Evolutionary conservation across 2,888 invertebrate genomes (phyloP), one percentile per base, ranked within the genome.

Genomic region (Chouioia cunea): DNA sequence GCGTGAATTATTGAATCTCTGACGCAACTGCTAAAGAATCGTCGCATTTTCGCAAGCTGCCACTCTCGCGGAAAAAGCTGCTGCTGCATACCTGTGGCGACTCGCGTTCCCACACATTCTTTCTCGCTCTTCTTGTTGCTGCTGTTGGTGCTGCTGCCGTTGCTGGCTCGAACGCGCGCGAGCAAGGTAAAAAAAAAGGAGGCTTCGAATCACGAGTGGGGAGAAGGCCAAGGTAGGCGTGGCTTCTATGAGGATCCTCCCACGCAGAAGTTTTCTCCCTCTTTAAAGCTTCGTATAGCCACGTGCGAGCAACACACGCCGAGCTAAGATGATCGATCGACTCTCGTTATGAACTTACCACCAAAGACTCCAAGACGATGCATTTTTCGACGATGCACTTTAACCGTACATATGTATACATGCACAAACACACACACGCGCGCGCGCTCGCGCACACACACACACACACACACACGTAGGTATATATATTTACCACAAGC

Each of bases 21-120:
- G 56, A 62, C 48, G 57, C 67, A 67, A 54, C 53, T n/a, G 23
- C 16, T 36, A 10, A 36, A 36, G 36, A 36, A 36, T 10, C 6
- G 36, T 36, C 80, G 77, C 67, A 10, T 36, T 36, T 36, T 36
- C 36, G 36, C 36, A 36, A 36, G 36, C 6, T 36, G 36, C 36
- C 36, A 10, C 36, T 4, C 36, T 10, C 36, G 36, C 36, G 36
- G 36, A 36, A 36, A 36, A 36, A 36, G 36, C 36, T 36, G 36
- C 36, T 36, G 36, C 36, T 36, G 67, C 66, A 66, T 71, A 63
- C 63, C 71, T 36, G 56, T 2, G 23, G 50, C 53, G 65, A 52
- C 74, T 62, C 71, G 73, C 77, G 79, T 80, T 81, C 80, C 79
- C 80, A 77, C 78, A 76, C 77, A 73, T 66, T 65, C 65, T 60